A percentile compares a stretch with the other conserved stretches of the same genome.
These are phyloP conservation scores for Cephus cinctus DNA, from an alignment of 1,140 invertebrate species.

Conservation along the genomic window DNA sequence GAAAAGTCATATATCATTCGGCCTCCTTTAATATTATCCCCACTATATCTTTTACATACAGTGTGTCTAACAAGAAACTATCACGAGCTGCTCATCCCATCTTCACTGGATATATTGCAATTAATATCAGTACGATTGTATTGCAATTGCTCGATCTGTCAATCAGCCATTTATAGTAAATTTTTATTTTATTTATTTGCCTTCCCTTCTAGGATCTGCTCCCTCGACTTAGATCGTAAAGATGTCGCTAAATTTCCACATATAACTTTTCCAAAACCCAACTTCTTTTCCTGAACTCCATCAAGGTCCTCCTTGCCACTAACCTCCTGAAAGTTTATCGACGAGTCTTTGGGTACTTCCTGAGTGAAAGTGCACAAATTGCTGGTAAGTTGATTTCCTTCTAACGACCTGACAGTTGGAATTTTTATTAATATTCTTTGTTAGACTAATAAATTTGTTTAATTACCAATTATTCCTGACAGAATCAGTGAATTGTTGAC, in stretches of 20 bases:
- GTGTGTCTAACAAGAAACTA: no score
- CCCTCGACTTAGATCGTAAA: constrained; percentile 5
- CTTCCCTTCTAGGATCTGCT: no score
- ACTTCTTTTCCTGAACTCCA: constrained; percentile 4
- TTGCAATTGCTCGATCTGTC: no score
- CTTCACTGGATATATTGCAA: no score
- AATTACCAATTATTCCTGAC: neutral
- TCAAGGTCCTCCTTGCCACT: neutral
- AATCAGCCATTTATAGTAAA: no score
- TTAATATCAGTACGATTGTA: no score
- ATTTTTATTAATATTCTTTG: neutral
- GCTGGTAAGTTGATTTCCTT: neutral
- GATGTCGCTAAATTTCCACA: constrained; percentile 13
- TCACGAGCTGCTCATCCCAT: no score
- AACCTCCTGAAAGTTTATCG: neutral
- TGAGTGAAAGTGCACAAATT: neutral
- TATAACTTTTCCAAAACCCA: constrained; percentile 8
- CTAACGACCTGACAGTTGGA: neutral
- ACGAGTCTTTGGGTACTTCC: neutral
- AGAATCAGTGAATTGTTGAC: constrained; percentile 5
- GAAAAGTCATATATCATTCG: no score
- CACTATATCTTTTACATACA: no score
- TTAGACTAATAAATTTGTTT: neutral
- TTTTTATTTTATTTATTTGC: no score
- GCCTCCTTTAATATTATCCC: no score